Conservation (phyloP, 2,888 invertebrate species). For the Drosophila fulvimacula region DNA sequence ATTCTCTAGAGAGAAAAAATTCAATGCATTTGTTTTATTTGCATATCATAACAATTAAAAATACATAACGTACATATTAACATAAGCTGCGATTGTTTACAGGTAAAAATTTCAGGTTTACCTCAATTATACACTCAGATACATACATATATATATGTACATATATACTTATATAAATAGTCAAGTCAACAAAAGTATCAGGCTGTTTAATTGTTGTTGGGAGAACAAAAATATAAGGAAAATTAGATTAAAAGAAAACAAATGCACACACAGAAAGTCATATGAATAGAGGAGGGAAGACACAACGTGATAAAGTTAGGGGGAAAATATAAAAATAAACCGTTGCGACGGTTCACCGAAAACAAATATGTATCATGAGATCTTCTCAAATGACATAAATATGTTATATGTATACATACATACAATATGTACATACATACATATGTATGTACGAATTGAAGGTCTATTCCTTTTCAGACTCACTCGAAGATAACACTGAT, state of each 20-base stretch:
- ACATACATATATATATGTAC: background rate
- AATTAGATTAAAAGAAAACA: slow-evolving; percentile 12
- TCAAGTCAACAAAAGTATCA: slow-evolving; percentile 37
- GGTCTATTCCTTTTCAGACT: slow-evolving; percentile 12
- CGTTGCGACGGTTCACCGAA: slow-evolving; percentile 13
- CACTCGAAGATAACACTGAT: slow-evolving; percentile 2
- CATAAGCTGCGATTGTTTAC: slow-evolving; percentile 3
- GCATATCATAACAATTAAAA: background rate
- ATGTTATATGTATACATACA: background rate
- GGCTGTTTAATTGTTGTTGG: slow-evolving; percentile 22
- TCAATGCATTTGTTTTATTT: too few relatives aligned
- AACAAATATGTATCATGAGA: slow-evolving; percentile 30
- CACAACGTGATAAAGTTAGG: slow-evolving; percentile 26
- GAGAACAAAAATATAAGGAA: slow-evolving; percentile 23
- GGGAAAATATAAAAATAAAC: slow-evolving; percentile 44
- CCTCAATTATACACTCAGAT: slow-evolving; percentile 1
- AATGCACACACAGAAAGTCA: slow-evolving; percentile 6
- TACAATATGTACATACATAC: background rate
- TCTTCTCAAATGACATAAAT: background rate
- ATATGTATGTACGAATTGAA: background rate
- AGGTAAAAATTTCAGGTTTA: slow-evolving; percentile 23
- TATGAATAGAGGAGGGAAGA: slow-evolving; percentile 18
- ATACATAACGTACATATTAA: background rate
- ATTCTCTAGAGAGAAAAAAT: background rate
- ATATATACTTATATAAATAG: slow-evolving; percentile 19